Conservation (phyloP, 2,888 invertebrate genomes). For the Timema cristinae region DNA sequence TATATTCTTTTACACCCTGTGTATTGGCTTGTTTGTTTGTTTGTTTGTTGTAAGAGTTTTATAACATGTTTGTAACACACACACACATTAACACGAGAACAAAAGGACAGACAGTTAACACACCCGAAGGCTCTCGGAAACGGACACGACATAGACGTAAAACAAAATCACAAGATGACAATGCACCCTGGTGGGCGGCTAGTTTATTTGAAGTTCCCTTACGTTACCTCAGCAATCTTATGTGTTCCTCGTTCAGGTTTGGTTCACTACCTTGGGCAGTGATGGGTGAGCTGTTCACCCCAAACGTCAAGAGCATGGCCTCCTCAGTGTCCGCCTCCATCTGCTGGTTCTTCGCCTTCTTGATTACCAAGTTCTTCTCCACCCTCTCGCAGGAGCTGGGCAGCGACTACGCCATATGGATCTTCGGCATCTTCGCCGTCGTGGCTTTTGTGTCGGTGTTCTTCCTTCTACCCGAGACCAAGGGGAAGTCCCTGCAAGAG, state of each 20-base stretch:
- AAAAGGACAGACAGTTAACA: no score
- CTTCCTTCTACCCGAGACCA: conserved; percentile 79
- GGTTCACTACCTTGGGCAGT: conserved; percentile 81
- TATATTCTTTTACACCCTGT: no score
- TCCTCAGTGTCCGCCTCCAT: conserved; percentile 71
- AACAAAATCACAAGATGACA: no score
- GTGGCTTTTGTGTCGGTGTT: conserved; percentile 62
- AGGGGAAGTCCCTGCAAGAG: conserved; percentile 79
- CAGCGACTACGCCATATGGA: conserved; percentile 64
- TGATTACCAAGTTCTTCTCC: conserved; percentile 68
- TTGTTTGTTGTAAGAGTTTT: no score
- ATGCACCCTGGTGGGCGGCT: no score
- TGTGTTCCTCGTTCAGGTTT: conserved; percentile 46
- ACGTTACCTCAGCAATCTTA: no score
- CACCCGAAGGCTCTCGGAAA: no score
- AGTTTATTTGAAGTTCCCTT: no score
- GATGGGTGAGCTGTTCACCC: conserved; percentile 76
- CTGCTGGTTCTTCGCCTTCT: conserved; percentile 72
- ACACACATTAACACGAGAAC: no score
- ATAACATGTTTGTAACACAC: no score
- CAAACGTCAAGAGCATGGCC: conserved; percentile 71
- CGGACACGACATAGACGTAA: no score
- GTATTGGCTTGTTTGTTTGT: no score
- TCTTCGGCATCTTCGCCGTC: conserved; percentile 61
- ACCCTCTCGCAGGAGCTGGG: conserved; percentile 56